Percentiles rank a stretch among this genome's conserved stretches.
Conservation (phyloP, 2,113 vertebrate species). For the Marmota monax region DNA sequence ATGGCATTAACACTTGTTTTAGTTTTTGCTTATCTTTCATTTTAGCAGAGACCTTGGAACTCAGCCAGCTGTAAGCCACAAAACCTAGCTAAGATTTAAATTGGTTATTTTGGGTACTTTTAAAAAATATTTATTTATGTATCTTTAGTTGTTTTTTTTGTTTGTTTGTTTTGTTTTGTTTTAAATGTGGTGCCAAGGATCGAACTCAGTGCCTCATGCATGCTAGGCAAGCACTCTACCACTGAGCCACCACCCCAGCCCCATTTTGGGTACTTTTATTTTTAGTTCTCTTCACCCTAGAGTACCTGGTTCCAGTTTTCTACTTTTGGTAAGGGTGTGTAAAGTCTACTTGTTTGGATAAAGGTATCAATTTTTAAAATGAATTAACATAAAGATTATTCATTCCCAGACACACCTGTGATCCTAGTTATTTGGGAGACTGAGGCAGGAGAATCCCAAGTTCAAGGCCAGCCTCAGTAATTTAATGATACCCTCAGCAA, state of each 20-base stretch:
- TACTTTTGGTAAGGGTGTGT: background rate
- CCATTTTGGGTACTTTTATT: background rate
- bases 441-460: background rate
- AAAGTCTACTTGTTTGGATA: constrained; percentile 16
- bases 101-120: background rate
- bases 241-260: no score
- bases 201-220: no score
- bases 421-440: no score
- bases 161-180: no score
- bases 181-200: no score
- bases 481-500: no score
- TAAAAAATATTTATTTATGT: no score
- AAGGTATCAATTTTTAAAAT: background rate
- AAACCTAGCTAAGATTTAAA: background rate
- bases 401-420: no score
- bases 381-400: constrained; percentile 13
- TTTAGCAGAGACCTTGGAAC: background rate
- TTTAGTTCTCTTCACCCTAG: background rate
- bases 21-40: background rate
- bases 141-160: no score
- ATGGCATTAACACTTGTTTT: background rate
- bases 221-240: no score
- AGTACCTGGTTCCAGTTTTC: background rate
- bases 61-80: background rate
- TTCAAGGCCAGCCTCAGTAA: background rate